Evolutionary conservation across 1,140 invertebrate genomes (phyloP).

Genomic region (Aphidius gifuensis): DNA sequence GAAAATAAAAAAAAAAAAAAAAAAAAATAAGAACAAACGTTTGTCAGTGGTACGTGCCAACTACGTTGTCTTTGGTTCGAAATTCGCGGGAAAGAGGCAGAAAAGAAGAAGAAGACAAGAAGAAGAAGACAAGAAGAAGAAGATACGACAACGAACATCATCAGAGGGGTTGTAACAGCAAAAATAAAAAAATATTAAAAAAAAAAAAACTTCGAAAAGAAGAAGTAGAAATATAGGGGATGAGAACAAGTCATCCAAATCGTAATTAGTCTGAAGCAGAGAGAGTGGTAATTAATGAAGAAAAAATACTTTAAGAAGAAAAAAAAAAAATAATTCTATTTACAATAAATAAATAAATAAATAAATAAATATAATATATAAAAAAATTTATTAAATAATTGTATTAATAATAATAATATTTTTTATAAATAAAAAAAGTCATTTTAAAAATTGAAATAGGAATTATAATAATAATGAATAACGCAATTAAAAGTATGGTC

Average conservation of each 20-base stretch:
- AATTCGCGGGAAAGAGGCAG: constrained; percentile 7
- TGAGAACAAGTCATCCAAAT: background rate
- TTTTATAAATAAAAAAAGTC: background rate
- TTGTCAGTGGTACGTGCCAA: constrained; percentile 30
- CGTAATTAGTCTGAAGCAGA: constrained; percentile 16
- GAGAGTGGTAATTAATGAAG: constrained; percentile 1
- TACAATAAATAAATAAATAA: background rate
- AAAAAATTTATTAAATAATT: background rate
- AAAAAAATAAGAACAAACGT: constrained; percentile 27
- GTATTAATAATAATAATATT: constrained; percentile 2
- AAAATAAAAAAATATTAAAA: no score
- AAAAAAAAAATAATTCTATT: background rate
- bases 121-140: constrained; percentile 5
- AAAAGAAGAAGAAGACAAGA: constrained; percentile 6
- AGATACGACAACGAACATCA: background rate
- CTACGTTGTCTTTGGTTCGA: constrained; percentile 10
- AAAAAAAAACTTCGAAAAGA: constrained; percentile 15
- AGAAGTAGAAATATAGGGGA: background rate
- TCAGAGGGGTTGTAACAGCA: background rate
- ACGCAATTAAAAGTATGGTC: no score
- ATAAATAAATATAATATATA: background rate
- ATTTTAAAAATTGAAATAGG: no score
- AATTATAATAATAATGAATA: no score
- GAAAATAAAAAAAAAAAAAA: constrained; percentile 22
- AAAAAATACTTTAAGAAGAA: constrained; percentile 5